Conservation (phyloP, 2,797 vertebrate species). For the Parotocinclus haroldoi region DNA sequence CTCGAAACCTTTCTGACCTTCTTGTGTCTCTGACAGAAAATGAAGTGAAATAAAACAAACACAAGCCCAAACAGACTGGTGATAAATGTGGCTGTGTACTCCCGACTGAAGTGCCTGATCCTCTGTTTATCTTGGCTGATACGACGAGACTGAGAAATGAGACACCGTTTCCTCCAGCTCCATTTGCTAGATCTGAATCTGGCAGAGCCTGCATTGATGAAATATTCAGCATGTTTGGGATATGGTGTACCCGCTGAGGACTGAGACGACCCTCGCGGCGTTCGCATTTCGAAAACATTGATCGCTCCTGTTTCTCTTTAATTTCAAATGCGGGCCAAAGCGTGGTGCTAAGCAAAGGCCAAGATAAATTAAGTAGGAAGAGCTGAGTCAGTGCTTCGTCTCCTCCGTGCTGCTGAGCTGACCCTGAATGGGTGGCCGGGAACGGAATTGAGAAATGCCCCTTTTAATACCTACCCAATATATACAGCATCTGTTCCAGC, state of each 20-base stretch:
- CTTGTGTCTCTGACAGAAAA: slow-evolving; percentile 2
- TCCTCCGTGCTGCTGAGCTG: slow-evolving; percentile 87
- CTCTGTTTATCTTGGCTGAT: slow-evolving; percentile 34
- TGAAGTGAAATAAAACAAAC: not conserved
- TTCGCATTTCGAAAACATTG: slow-evolving; percentile 16
- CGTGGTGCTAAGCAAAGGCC: slow-evolving; percentile 46
- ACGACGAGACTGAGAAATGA: slow-evolving; percentile 26
- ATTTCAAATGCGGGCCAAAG: slow-evolving; percentile 10
- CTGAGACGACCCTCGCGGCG: slow-evolving; percentile 10
- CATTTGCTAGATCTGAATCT: slow-evolving; percentile 34
- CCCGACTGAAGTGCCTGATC: slow-evolving; percentile 8
- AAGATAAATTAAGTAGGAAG: slow-evolving; percentile 68
- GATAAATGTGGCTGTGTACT: slow-evolving; percentile 34
- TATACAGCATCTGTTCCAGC: slow-evolving; percentile 85
- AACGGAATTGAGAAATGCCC: slow-evolving; percentile 90
- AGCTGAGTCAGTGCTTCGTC: slow-evolving; percentile 86
- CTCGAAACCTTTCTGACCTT: slow-evolving; percentile 23
- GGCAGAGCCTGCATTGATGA: slow-evolving; percentile 38
- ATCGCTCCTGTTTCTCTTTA: slow-evolving; percentile 6
- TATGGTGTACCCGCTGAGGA: slow-evolving; percentile 14
- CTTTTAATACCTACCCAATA: slow-evolving; percentile 96
- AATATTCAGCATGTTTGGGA: slow-evolving; percentile 44
- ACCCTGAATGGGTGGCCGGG: slow-evolving; percentile 81
- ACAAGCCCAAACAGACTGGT: slow-evolving; percentile 15
- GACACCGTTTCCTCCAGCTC: slow-evolving; percentile 18